Evolutionary conservation across 2,113 vertebrate species (phyloP).

Genomic region (Lucifuga dentata): DNA sequence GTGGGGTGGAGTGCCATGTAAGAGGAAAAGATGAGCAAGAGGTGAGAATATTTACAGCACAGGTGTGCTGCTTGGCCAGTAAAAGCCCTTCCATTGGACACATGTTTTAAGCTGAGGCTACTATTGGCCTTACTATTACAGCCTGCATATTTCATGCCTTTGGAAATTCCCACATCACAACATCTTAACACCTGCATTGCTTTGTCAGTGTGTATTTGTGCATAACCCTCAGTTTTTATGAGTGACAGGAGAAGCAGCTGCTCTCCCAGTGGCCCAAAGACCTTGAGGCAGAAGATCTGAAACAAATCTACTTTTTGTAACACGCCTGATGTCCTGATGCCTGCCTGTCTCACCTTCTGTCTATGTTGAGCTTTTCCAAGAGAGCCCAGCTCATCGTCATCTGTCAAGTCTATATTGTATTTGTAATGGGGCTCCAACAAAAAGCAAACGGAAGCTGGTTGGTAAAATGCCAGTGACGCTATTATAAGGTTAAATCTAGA

Average conservation of each 20-base stretch:
- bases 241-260: conserved; percentile 54
- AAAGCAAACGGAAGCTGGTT: conserved; percentile 67
- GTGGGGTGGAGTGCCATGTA: neutral
- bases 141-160: conserved; percentile 39
- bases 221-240: conserved; percentile 47
- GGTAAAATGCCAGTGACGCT: conserved; percentile 60
- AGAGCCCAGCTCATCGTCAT: conserved; percentile 5
- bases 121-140: conserved; percentile 32
- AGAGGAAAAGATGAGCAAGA: conserved; percentile 13
- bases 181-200: conserved; percentile 67
- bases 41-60: conserved; percentile 48
- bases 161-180: conserved; percentile 63
- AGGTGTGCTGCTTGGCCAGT: conserved; percentile 57
- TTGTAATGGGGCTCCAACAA: conserved; percentile 51
- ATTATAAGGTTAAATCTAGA: conserved; percentile 78
- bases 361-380: conserved; percentile 23
- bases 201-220: conserved; percentile 30
- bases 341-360: neutral
- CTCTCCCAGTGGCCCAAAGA: conserved; percentile 23
- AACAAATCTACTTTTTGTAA: conserved; percentile 23
- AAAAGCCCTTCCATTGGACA: conserved; percentile 54
- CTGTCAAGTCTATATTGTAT: conserved; percentile 65
- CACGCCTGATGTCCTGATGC: neutral
- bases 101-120: conserved; percentile 32
- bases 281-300: conserved; percentile 34